Conservation (phyloP, 2,888 invertebrate species). For the Melieria omissa region DNA sequence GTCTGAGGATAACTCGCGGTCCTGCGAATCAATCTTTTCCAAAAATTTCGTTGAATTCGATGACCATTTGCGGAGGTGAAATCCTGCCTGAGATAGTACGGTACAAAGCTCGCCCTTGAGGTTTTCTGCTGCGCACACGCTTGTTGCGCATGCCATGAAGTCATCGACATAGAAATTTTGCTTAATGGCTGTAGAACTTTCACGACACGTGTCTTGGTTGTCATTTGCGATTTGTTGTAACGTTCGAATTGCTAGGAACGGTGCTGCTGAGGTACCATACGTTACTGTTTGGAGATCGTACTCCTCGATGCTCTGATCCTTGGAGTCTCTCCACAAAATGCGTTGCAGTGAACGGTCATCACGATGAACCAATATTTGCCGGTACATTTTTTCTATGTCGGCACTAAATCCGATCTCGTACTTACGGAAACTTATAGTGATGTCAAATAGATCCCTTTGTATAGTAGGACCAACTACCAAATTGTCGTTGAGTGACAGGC, state of each 20-base stretch:
- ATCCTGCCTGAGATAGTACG: constrained; percentile 3
- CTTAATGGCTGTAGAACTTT: not conserved
- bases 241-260: constrained; percentile 26
- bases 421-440: constrained; percentile 24
- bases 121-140: not conserved
- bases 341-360: constrained; percentile 20
- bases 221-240: constrained; percentile 3
- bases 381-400: constrained; percentile 36
- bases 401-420: constrained; percentile 15
- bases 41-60: constrained; percentile 21
- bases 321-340: constrained; percentile 8
- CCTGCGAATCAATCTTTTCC: not conserved
- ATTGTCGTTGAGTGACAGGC: constrained; percentile 34
- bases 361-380: constrained; percentile 32
- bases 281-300: constrained; percentile 26
- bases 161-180: constrained; percentile 16
- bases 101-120: constrained; percentile 12
- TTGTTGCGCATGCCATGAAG: constrained; percentile 9
- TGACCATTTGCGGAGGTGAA: constrained; percentile 18
- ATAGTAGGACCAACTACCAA: constrained; percentile 42
- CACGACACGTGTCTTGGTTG: not conserved
- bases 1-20: not conserved
- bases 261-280: constrained; percentile 28
- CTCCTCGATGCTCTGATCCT: constrained; percentile 6
- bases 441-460: constrained; percentile 33